Conservation (phyloP, 1,140 invertebrate genomes). For the Pogonomyrmex californicus region DNA sequence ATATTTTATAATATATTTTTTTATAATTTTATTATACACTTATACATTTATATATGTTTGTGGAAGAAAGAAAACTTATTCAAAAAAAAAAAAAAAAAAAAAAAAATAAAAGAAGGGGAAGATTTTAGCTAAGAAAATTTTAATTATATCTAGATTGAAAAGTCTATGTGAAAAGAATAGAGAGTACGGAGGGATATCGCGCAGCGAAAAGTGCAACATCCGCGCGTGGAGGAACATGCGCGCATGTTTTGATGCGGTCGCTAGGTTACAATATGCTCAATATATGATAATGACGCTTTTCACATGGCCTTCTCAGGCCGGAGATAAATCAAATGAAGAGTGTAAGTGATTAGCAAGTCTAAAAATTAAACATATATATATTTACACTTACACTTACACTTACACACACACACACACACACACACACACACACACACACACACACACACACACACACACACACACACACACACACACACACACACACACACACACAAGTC, state of each 20-base stretch:
- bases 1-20: neutral
- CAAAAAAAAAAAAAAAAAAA: neutral
- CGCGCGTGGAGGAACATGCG: conserved; percentile 55
- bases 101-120: neutral
- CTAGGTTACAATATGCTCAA: conserved; percentile 84
- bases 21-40: neutral
- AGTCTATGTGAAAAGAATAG: neutral
- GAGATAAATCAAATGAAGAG: conserved; percentile 57
- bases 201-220: conserved; percentile 61
- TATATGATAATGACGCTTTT: conserved; percentile 80
- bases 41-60: neutral
- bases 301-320: conserved; percentile 40
- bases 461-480: too few species aligned
- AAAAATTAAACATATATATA: neutral
- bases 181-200: neutral
- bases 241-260: conserved; percentile 83
- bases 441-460: too few species aligned
- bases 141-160: neutral
- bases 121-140: neutral
- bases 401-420: too few species aligned
- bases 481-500: too few species aligned
- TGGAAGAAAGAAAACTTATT: neutral
- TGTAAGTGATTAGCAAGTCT: neutral
- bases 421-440: too few species aligned
- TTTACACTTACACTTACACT: too few species aligned